Evolutionary conservation across 2,888 invertebrate genomes (phyloP), one percentile per base, ranked within the genome.

Genomic region (Erpobdella octoculata): DNA sequence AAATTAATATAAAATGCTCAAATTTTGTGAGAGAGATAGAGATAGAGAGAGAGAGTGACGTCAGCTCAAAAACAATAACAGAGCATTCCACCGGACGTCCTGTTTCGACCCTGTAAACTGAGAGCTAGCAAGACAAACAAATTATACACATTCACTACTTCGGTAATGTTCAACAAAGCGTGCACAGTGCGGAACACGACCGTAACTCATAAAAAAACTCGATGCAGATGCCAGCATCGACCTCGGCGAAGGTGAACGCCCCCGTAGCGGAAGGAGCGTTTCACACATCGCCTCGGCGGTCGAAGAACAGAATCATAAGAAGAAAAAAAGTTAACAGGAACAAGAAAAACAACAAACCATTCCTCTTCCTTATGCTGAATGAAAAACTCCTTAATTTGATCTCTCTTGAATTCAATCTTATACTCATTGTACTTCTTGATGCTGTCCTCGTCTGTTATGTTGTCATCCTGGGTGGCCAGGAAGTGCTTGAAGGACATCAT

Each of bases 311-410:
- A n/a, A n/a, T n/a, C n/a, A n/a, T n/a, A n/a, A n/a, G n/a, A n/a
- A n/a, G n/a, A n/a, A n/a, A n/a, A n/a, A n/a, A n/a, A n/a, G n/a
- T n/a, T n/a, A n/a, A n/a, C n/a, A 53, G 21, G 28, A 53, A 53
- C 21, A 53, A 6, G 21, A 53, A 53, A 25, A 8, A 53, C 28
- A 41, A 25, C 48, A 86, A 88, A 97, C 98, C 98, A 98, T 89
- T 98, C 98, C 85, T 99, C 97, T 81, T 98, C 97, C 85, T 98
- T 98, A 86, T 98, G 98, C 62, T 92, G 91, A 79, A 96, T 90
- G 86, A 98, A 98, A 86, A 98, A 98, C 83, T 97, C 95, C 85
- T 94, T 94, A 71, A 97, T 88, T 83, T 97, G 97, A 82, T 94
- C 93, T 70, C 93, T 87, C 79, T 91, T 90, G 84, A 96, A 98